Percentiles rank a stretch among this genome's conserved stretches.
Conservation (phyloP, 30 jellyfish, hydroid and myxozoan genomes). For the Sanderia malayensis region DNA sequence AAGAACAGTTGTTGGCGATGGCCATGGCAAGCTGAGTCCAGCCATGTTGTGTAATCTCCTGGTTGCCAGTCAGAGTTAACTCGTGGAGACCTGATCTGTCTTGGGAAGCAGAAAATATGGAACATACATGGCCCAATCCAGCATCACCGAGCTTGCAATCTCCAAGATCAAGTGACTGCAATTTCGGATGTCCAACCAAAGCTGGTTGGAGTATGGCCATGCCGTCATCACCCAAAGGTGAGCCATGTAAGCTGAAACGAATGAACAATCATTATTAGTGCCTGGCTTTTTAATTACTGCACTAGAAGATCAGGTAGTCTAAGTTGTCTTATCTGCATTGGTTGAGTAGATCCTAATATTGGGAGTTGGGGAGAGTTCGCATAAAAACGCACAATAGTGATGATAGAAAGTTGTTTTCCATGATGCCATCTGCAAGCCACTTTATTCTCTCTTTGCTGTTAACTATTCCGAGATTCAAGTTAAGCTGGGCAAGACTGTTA, state of each 20-base stretch:
- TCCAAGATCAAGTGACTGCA: constrained; percentile 89
- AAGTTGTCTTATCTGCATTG: too few species aligned
- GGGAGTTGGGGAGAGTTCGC: too few species aligned
- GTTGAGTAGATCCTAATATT: too few species aligned
- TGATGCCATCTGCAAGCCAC: constrained; percentile 89
- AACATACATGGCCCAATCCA: constrained; percentile 67
- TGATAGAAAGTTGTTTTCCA: constrained; percentile 56
- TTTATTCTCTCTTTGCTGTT: constrained; percentile 66
- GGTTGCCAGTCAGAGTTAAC: constrained; percentile 91
- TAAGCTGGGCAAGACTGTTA: constrained; percentile 83
- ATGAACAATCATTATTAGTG: too few species aligned
- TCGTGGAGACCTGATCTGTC: constrained; percentile 57
- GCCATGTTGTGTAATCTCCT: constrained; percentile 80
- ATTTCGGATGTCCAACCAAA: constrained; percentile 83
- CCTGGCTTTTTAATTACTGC: too few species aligned
- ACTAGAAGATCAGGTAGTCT: too few species aligned
- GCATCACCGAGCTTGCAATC: constrained; percentile 93
- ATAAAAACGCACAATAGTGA: constrained; percentile 84
- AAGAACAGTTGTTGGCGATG: constrained; percentile 61
- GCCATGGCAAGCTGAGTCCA: constrained; percentile 99
- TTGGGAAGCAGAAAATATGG: constrained; percentile 43
- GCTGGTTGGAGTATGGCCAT: constrained; percentile 70
- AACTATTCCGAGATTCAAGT: constrained; percentile 84
- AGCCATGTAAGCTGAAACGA: constrained; percentile 85
- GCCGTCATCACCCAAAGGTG: constrained; percentile 96